A percentile compares a stretch with the other conserved stretches of the same genome.
Evolutionary conservation across 2,113 vertebrate genomes (phyloP).

Genomic region (Atractosteus spatula): DNA sequence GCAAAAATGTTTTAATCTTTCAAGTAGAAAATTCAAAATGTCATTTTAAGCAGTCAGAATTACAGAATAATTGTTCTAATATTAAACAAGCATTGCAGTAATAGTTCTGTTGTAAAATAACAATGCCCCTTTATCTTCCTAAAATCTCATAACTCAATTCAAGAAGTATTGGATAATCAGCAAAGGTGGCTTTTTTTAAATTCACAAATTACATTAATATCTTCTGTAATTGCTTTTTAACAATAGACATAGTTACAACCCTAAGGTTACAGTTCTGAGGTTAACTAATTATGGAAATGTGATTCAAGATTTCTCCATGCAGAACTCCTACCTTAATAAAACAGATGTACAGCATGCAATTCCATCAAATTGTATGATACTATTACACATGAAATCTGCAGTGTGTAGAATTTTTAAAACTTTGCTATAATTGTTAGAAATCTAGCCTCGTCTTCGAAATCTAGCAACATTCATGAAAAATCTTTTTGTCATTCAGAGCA

Average conservation of each 20-base stretch:
- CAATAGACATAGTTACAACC: constrained; percentile 48
- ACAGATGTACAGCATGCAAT: constrained; percentile 52
- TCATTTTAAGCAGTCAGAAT: no score
- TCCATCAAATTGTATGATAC: constrained; percentile 46
- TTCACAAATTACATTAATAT: constrained; percentile 35
- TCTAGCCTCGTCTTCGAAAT: no score
- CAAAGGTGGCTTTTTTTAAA: constrained; percentile 29
- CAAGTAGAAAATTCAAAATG: no score
- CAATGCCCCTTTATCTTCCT: no score
- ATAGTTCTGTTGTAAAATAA: no score
- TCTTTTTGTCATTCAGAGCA: no score
- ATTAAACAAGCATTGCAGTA: no score
- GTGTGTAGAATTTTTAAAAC: constrained; percentile 31
- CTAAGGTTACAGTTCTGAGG: constrained; percentile 58
- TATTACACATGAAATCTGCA: constrained; percentile 25
- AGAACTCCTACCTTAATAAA: constrained; percentile 58
- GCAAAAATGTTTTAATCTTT: no score
- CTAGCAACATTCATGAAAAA: no score
- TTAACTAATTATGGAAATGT: constrained; percentile 57
- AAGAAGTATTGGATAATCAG: constrained; percentile 10
- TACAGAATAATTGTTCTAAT: no score
- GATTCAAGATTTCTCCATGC: constrained; percentile 42
- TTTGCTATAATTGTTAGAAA: no score
- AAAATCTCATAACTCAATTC: no score
- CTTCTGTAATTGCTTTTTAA: constrained; percentile 57